Evolutionary conservation across 2,797 vertebrate genomes (phyloP).

Genomic region (Myotis planiceps): DNA sequence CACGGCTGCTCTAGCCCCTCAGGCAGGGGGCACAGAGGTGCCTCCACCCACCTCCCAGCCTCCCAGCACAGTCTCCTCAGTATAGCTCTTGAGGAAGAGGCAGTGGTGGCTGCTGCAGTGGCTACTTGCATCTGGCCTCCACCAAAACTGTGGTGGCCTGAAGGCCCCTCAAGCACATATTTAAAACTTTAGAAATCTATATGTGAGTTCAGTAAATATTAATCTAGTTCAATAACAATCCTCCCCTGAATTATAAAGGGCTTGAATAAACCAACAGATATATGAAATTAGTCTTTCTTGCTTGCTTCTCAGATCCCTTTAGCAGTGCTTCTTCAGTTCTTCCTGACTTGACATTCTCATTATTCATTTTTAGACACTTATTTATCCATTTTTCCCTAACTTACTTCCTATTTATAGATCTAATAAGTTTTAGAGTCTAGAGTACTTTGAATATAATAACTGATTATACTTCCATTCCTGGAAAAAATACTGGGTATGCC

Average conservation of each 20-base stretch:
- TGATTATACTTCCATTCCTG: not conserved
- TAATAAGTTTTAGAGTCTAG: not conserved
- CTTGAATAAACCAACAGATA: not conserved
- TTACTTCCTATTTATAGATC: slow-evolving; percentile 13
- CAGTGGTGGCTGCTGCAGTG: not conserved
- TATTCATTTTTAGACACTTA: not conserved
- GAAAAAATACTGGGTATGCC: not conserved
- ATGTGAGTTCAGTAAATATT: not conserved
- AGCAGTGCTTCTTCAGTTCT: not conserved
- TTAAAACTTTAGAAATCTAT: not conserved
- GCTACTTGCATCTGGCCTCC: not conserved
- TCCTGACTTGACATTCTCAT: not conserved
- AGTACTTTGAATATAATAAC: slow-evolving; percentile 15
- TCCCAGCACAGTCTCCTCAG: not conserved
- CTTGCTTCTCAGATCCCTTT: not conserved
- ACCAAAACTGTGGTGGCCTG: not conserved
- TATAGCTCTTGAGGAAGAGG: not conserved
- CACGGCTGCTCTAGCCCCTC: not conserved
- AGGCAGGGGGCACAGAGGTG: not conserved
- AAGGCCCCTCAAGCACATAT: not conserved
- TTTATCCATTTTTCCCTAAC: not conserved
- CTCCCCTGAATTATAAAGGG: not conserved
- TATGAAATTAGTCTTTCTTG: not conserved
- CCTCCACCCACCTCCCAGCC: not conserved
- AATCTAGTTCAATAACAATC: not conserved